These are phyloP conservation scores for Agonopterix alstromeriana DNA, from an alignment of 2,888 invertebrate species.

Conservation along the genomic window DNA sequence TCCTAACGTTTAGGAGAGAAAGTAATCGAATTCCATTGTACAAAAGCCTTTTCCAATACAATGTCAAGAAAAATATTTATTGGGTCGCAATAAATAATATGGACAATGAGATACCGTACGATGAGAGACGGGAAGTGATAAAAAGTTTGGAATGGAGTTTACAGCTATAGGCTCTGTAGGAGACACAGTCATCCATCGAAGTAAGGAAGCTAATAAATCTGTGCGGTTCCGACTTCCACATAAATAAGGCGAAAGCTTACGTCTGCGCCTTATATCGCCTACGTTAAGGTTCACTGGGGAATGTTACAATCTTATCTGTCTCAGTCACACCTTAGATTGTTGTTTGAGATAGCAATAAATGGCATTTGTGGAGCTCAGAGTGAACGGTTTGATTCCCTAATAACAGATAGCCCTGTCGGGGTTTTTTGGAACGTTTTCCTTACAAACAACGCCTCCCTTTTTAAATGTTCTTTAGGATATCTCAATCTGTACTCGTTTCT, in stretches of 20 bases:
- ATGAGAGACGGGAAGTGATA: slow-evolving; percentile 28
- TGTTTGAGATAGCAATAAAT: slow-evolving; percentile 38
- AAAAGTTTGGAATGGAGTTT: slow-evolving; percentile 37
- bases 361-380: slow-evolving; percentile 31
- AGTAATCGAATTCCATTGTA: slow-evolving; percentile 37
- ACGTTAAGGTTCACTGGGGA: slow-evolving; percentile 41
- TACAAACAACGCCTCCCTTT: slow-evolving; percentile 10
- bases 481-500: slow-evolving; percentile 3
- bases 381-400: slow-evolving; percentile 37
- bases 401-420: slow-evolving; percentile 28
- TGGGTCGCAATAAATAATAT: slow-evolving; percentile 40
- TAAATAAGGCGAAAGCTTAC: slow-evolving; percentile 46
- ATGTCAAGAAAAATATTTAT: slow-evolving; percentile 45
- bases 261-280: slow-evolving; percentile 34
- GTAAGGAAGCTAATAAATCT: slow-evolving; percentile 63
- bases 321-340: slow-evolving; percentile 29
- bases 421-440: slow-evolving; percentile 21
- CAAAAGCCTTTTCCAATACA: slow-evolving; percentile 33
- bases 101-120: slow-evolving; percentile 30
- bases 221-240: slow-evolving; percentile 43
- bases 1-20: slow-evolving; percentile 20
- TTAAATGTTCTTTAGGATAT: slow-evolving; percentile 1
- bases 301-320: slow-evolving; percentile 21
- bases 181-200: slow-evolving; percentile 44
- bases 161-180: slow-evolving; percentile 34